A percentile compares a stretch with the other conserved stretches of the same genome.
Evolutionary conservation across 2,797 vertebrate genomes (phyloP).

Genomic region (Amniataba percoides): DNA sequence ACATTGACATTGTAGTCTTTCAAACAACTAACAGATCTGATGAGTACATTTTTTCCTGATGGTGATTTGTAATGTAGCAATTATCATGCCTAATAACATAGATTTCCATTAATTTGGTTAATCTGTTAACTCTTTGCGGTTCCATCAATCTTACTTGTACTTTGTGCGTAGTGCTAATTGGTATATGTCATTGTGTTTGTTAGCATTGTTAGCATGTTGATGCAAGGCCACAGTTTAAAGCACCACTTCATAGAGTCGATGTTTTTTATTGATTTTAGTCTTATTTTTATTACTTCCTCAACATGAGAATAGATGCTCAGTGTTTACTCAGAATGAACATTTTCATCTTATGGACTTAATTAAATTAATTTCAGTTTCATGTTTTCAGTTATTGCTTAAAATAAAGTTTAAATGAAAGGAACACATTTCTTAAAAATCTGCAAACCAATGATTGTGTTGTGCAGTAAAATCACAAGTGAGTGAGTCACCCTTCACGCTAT

Average conservation of each 20-base stretch:
- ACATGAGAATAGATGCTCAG: neutral
- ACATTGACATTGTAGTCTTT: neutral
- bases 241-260: neutral
- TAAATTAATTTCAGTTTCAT: neutral
- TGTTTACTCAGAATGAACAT: conserved; percentile 5
- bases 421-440: neutral
- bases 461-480: neutral
- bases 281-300: conserved; percentile 2
- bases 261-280: neutral
- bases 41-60: no score
- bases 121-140: no score
- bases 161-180: neutral
- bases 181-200: neutral
- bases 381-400: neutral
- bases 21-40: no score
- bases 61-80: neutral
- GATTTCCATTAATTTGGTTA: neutral
- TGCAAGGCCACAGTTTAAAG: neutral
- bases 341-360: neutral
- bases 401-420: neutral
- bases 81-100: neutral
- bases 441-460: neutral
- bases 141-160: no score
- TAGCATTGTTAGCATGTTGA: neutral
- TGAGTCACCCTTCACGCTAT: neutral